Base-by-base conservation (phyloP, 1,140 invertebrate species). In the Drosophila orena region DNA sequence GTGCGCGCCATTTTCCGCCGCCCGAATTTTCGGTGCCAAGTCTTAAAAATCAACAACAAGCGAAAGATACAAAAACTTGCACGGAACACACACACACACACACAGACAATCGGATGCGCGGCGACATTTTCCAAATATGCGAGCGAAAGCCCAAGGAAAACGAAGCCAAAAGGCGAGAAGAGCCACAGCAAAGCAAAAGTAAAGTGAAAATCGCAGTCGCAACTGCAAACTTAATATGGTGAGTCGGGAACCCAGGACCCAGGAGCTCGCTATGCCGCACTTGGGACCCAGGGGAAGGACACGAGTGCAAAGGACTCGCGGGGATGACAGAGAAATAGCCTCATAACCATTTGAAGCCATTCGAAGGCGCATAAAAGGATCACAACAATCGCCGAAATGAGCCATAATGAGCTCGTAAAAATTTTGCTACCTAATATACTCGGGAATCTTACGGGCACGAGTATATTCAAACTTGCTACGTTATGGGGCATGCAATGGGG, bases 381-480 rank as follows among this genome's bases (percentile, higher is more conserved):
- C 91, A 92, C 88, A 92, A 92, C 91, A 92, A 92, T 92, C 91
- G 91, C 86, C 91, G 91, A 92, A 92, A 92, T 92, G 91, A 90
- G 83, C 91, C 91, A 92, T 92, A 92, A 92, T 92, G 91, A 92
- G 91, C 85, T 92, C 91, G 91, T 92, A 92, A 92, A 92, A 92
- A 92, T 92, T 92, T 92, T 91, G 91, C 90, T 92, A 92, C 91
- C 91, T 92, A 92, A 92, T 92, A 92, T 81, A 92, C 91, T 92
- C 83, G 74, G 77, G 84, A 83, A 89, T 91, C 89, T 91, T 89
- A 89, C 69, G 84, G 83, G 79, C 80, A 77, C 65, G 85, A 89
- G 86, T 89, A 89, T 89, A 89, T 90, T 89, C 85, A 90, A 90
- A 89, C 81, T 90, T 89, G 72, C 68, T 84, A 72, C 86, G 68